phyloP scores from a whole-genome alignment of 2,797 vertebrate genomes.

The Acanthurus lineatus region DNA sequence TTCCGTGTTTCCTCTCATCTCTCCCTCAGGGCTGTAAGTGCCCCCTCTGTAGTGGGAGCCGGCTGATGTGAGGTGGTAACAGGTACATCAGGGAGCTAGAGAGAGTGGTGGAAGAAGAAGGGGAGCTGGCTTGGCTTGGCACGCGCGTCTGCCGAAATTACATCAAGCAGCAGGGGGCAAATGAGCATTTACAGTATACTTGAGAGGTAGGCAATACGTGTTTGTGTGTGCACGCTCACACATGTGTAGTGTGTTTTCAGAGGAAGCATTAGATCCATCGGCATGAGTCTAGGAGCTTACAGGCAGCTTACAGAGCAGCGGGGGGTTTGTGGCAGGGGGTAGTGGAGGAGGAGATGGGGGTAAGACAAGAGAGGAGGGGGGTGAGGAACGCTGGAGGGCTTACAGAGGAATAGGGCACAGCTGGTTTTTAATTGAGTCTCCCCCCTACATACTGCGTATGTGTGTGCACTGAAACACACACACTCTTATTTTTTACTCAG shows the following conservation, averaged over 20 bases:
- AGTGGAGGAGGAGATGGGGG: constrained; percentile 53
- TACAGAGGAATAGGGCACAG: constrained; percentile 84
- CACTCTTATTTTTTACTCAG: constrained; percentile 80
- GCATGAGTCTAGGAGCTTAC: constrained; percentile 78
- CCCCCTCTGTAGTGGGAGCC: constrained; percentile 49
- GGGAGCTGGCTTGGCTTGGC: constrained; percentile 55
- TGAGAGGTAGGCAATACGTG: constrained; percentile 49
- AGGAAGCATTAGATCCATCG: constrained; percentile 75
- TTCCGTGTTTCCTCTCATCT: constrained; percentile 35
- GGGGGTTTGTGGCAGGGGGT: constrained; percentile 70
- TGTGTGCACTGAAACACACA: constrained; percentile 28
- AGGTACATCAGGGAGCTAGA: constrained; percentile 65
- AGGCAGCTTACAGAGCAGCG: constrained; percentile 80
- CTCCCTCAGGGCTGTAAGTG: constrained; percentile 48
- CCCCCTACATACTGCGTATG: constrained; percentile 53
- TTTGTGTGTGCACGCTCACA: constrained; percentile 18
- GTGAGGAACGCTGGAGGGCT: constrained; percentile 74
- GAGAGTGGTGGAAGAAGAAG: constrained; percentile 26
- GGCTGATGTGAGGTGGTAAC: constrained; percentile 67
- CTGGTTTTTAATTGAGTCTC: constrained; percentile 88
- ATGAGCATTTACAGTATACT: constrained; percentile 80
- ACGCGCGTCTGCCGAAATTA: constrained; percentile 72
- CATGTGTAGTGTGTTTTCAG: constrained; percentile 60
- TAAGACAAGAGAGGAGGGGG: constrained; percentile 63
- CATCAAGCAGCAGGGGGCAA: constrained; percentile 75